Conservation (phyloP, 2,797 vertebrate species). For the Sebastolobus alascanus region DNA sequence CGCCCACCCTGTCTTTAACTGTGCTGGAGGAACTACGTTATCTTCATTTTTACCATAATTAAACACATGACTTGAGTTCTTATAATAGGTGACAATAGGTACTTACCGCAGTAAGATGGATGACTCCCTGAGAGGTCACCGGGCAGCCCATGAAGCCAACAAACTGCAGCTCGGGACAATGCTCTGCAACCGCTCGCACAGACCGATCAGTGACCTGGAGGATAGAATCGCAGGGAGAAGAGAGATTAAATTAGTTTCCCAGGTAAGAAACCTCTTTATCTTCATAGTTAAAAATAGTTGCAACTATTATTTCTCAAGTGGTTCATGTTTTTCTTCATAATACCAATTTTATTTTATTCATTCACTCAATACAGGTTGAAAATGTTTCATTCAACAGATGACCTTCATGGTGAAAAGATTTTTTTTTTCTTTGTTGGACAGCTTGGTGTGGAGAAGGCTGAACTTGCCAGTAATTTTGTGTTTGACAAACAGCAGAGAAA, state of each 20-base stretch:
- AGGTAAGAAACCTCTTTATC: background rate
- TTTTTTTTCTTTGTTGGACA: background rate
- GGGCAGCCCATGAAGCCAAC: conserved; percentile 99
- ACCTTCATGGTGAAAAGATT: background rate
- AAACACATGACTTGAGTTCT: conserved; percentile 1
- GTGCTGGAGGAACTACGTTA: conserved; percentile 7
- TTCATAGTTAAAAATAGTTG: background rate
- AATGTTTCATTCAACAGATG: background rate
- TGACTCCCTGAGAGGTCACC: conserved; percentile 97
- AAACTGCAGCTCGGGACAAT: conserved; percentile 96
- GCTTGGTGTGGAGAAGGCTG: background rate
- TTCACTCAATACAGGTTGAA: background rate
- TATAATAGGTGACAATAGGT: background rate
- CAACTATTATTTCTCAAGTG: background rate
- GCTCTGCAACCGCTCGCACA: conserved; percentile 94
- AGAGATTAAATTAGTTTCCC: background rate
- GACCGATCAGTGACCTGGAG: conserved; percentile 94
- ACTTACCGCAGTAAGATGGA: conserved; percentile 95
- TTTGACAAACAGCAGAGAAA: conserved; percentile 39
- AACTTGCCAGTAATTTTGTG: conserved; percentile 16
- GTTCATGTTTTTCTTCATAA: background rate
- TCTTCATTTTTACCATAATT: conserved; percentile 6
- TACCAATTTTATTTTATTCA: background rate
- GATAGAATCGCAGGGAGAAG: background rate
- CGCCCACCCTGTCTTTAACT: conserved; percentile 10